Evolutionary conservation across 1,140 invertebrate species (phyloP).

Genomic region (Centruroides sculpturatus): DNA sequence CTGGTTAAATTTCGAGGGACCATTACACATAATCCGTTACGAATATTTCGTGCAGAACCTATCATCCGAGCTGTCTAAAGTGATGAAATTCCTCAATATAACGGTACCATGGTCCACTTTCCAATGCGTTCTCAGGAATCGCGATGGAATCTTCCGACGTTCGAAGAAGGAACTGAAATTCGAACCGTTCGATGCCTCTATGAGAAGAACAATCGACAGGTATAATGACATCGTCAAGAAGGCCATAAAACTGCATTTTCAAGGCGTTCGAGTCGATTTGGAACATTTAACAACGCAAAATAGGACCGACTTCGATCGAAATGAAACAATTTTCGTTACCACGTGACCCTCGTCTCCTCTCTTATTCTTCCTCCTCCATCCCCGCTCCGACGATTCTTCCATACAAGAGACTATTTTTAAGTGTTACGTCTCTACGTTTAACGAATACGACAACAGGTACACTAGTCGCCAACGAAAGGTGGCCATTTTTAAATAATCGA

Average conservation of each 20-base stretch:
- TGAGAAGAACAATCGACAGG: not conserved
- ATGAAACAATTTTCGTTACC: no score
- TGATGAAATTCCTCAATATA: constrained; percentile 42
- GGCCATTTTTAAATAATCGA: no score
- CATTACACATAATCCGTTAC: constrained; percentile 51
- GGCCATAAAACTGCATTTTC: constrained; percentile 2
- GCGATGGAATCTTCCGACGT: constrained; percentile 52
- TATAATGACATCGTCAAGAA: constrained; percentile 2
- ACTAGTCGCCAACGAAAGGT: no score
- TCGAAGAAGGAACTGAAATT: constrained; percentile 46
- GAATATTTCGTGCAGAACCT: constrained; percentile 48
- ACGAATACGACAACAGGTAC: no score
- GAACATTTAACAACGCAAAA: no score
- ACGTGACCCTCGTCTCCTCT: no score
- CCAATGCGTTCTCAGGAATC: constrained; percentile 24
- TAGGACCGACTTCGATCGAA: no score
- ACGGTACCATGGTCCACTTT: constrained; percentile 19
- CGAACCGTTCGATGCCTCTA: constrained; percentile 39
- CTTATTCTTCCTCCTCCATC: no score
- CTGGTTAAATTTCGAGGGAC: constrained; percentile 54
- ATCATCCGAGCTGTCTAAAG: constrained; percentile 36
- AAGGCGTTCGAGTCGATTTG: not conserved
- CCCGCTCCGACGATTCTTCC: no score
- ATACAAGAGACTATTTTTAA: no score
- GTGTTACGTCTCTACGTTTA: no score